Conservation (phyloP, 2,797 vertebrate species). For the Alosa sapidissima region DNA sequence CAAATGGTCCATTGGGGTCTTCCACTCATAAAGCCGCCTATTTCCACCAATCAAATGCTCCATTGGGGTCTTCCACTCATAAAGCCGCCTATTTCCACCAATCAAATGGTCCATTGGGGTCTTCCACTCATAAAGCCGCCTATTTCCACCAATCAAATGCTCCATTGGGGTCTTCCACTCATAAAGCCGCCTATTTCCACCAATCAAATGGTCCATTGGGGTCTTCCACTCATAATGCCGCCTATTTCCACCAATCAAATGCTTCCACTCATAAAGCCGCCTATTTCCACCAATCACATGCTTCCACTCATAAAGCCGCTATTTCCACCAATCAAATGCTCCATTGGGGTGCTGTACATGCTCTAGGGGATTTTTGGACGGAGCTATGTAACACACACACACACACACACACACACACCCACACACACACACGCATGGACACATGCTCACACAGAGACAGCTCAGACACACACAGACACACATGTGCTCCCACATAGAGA, state of each 20-base stretch:
- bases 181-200: too few species aligned
- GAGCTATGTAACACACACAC: neutral
- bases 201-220: neutral
- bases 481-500: neutral
- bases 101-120: too few species aligned
- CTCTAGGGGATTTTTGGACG: neutral
- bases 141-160: too few species aligned
- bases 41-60: neutral
- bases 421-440: neutral
- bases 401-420: neutral
- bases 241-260: too few species aligned
- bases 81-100: too few species aligned
- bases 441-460: neutral
- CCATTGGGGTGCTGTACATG: neutral
- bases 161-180: neutral
- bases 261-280: too few species aligned
- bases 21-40: neutral
- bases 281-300: neutral
- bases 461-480: neutral
- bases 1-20: neutral
- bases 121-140: too few species aligned
- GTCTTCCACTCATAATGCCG: neutral
- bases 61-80: too few species aligned
- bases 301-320: too few species aligned
- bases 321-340: too few species aligned